Evolutionary conservation across 2,797 vertebrate species (phyloP).

Genomic region (Poeciliopsis paucimaculata): DNA sequence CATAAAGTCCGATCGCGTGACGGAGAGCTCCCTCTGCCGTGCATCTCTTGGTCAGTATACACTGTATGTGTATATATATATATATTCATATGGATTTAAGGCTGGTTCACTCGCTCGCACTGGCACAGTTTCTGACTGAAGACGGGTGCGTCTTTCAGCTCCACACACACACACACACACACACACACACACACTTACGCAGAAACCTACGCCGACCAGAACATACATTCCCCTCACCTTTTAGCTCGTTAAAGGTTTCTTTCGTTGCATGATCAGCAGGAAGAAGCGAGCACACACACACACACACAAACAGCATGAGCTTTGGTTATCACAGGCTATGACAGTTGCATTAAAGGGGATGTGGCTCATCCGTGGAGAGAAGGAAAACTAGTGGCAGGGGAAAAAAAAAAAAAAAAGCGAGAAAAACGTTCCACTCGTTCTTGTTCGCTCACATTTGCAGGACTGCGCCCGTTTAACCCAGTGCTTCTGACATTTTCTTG

Average conservation of each 20-base stretch:
- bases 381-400: constrained; percentile 16
- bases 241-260: constrained; percentile 25
- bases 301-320: constrained; percentile 53
- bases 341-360: constrained; percentile 61
- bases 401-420: constrained; percentile 28
- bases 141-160: constrained; percentile 78
- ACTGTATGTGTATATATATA: constrained; percentile 27
- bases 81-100: constrained; percentile 81
- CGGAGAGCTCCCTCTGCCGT: constrained; percentile 63
- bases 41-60: constrained; percentile 74
- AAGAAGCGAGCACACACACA: constrained; percentile 16
- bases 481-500: constrained; percentile 73
- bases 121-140: constrained; percentile 86
- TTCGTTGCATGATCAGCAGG: constrained; percentile 49
- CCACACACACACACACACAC: constrained; percentile 52
- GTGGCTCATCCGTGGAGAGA: constrained; percentile 36
- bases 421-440: constrained; percentile 31
- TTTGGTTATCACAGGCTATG: constrained; percentile 68
- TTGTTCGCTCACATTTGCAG: constrained; percentile 71
- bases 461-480: constrained; percentile 63
- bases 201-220: constrained; percentile 51
- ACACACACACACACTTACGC: constrained; percentile 40
- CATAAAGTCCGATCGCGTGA: constrained; percentile 58
- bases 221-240: constrained; percentile 72
- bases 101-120: constrained; percentile 90